phyloP scores from a whole-genome alignment of 2,888 invertebrate species.

The Drosophila paranaensis region DNA sequence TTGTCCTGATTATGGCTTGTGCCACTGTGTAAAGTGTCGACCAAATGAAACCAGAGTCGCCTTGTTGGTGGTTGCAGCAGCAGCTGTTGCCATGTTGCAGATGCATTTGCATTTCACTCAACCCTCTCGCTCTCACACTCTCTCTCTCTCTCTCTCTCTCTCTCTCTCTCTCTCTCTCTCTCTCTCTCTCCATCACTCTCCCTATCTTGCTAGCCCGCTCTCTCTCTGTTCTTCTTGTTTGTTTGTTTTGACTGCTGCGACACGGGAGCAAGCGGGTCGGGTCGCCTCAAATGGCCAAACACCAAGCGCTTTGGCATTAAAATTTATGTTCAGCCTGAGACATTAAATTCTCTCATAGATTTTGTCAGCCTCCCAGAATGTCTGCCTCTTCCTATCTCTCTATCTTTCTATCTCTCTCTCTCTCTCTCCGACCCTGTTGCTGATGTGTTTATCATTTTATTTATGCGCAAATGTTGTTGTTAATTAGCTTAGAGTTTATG shows the following conservation, averaged over 20 bases:
- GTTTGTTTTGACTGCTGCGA: slow-evolving; percentile 66
- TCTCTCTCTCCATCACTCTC: slow-evolving; percentile 6
- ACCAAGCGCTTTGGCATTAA: slow-evolving; percentile 46
- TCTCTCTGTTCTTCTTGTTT: slow-evolving; percentile 20
- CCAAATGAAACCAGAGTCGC: slow-evolving; percentile 42
- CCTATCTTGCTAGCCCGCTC: neutral
- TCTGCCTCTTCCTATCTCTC: neutral
- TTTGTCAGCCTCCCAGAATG: slow-evolving; percentile 23
- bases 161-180: neutral
- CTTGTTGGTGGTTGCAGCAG: slow-evolving; percentile 33
- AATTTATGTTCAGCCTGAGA: slow-evolving; percentile 60
- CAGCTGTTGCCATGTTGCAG: slow-evolving; percentile 51
- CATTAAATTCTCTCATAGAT: slow-evolving; percentile 58
- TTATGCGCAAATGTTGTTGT: slow-evolving; percentile 46
- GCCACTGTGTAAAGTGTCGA: slow-evolving; percentile 53
- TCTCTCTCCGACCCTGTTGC: slow-evolving; percentile 5
- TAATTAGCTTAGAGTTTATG: slow-evolving; percentile 56
- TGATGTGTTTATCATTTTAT: slow-evolving; percentile 65
- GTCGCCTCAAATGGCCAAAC: slow-evolving; percentile 14
- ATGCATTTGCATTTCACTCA: slow-evolving; percentile 28
- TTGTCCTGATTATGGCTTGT: slow-evolving; percentile 75
- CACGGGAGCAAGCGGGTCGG: slow-evolving; percentile 28
- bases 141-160: neutral
- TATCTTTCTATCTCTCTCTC: neutral
- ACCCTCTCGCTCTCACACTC: neutral